Evolutionary conservation across 2,113 vertebrate genomes (phyloP).

Genomic region (Chitala chitala): DNA sequence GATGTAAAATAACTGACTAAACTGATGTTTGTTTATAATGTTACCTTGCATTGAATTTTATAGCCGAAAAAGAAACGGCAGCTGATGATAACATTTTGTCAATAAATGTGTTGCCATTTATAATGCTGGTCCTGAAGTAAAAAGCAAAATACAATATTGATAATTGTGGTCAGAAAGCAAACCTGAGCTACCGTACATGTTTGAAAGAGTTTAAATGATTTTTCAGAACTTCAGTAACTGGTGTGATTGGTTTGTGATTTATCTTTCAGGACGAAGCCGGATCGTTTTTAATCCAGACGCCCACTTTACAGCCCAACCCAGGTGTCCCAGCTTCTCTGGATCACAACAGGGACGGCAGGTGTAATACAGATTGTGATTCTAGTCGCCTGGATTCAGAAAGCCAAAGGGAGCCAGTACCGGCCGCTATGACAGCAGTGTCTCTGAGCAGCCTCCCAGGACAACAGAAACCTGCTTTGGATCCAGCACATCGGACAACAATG

Average conservation of each 20-base stretch:
- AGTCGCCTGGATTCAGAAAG: slow-evolving; percentile 16
- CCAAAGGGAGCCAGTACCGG: slow-evolving; percentile 15
- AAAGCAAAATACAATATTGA: no score
- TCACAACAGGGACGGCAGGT: slow-evolving; percentile 20
- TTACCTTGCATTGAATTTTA: no score
- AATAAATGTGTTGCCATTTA: no score
- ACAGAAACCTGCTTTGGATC: neutral
- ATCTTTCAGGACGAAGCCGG: slow-evolving; percentile 50
- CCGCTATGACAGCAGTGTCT: slow-evolving; percentile 1
- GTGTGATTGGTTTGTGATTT: no score
- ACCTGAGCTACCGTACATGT: neutral
- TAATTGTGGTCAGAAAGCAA: no score
- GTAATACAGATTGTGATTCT: slow-evolving; percentile 26
- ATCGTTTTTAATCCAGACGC: slow-evolving; percentile 32
- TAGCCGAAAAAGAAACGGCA: no score
- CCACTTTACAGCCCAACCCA: slow-evolving; percentile 28
- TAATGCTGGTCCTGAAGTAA: no score
- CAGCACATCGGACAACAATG: slow-evolving; percentile 20
- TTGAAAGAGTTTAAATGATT: neutral
- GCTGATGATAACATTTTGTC: no score
- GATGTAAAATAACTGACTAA: no score
- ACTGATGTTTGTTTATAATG: no score
- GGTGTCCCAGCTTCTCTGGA: slow-evolving; percentile 26
- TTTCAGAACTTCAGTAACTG: neutral
- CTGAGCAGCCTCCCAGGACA: neutral